Evolutionary conservation across 2,888 invertebrate species (phyloP), one percentile per base, ranked within the genome.

Genomic region (Mesopsocus fuscifrons): DNA sequence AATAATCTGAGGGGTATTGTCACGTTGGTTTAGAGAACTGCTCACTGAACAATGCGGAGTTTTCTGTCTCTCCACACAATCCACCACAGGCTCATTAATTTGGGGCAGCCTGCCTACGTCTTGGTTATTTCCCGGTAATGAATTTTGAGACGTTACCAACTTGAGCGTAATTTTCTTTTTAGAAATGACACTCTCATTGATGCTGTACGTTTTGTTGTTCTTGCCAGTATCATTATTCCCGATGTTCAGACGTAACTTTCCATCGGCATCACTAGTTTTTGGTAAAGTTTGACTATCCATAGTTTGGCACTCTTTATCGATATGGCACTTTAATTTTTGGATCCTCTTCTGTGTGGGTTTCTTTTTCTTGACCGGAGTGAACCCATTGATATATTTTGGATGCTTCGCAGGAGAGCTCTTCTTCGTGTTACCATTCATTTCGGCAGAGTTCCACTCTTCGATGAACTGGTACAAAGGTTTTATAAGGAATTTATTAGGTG

Each of bases 351-450:
- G 13, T 3, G 38, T 18, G 38, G 15, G 20, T 38, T 38, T 38
- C 15, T 46, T 41, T 45, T 44, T 4, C 18, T 38, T 41, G 43
- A 31, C 20, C 8, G 15, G 5, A 23, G 23, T 34, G 17, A 42
- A 30, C 17, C 31, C 41, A 26, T 41, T 41, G 4, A 41, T 26
- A 15, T 15, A 26, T 41, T 41, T 26, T 8, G 41, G 30, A 15
- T 23, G 15, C 11, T 26, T 26, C 17, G 20, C 30, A 15, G 23
- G 20, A 11, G 34, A 11, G 13, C 8, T 8, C n/a, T 40, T 18
- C 17, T 15, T 18, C 23, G 13, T 22, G n/a, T 30, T 15, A 3
- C 8, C 38, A 20, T 18, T 4, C n/a, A 20, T 18, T 18, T 38
- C 38, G 3, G 38, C 38, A 5, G 13, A 3, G 5, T 18, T 21